Base-by-base conservation (phyloP, 2,888 invertebrate species). In the Leptarthrus brevirostris region DNA sequence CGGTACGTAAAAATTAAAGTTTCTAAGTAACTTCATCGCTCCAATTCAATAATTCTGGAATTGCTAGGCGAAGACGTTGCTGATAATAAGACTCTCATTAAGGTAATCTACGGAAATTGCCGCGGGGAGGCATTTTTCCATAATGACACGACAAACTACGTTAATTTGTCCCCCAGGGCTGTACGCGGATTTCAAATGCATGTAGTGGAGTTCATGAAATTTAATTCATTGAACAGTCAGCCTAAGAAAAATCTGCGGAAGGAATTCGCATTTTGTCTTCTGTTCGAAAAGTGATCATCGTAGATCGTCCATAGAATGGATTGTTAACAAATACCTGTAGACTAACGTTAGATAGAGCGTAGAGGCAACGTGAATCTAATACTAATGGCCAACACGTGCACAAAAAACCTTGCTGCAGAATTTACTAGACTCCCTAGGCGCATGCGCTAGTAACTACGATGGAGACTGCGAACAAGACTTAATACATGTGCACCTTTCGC, bases 401-500 rank as follows among this genome's bases (percentile, higher is more conserved):
- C 16, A 44, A 64, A 24, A 44, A 44, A 24, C 26, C 64, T 24
- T 44, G 44, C 44, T 22, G 64, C 40, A 58, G 58, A 64, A 40
- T n/a, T 44, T 18, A 24, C 56, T 30, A n/a, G 26, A 16, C 26
- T 26, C 5, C 36, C 16, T 22, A 24, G 69, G 52, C 69, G 20
- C 52, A 69, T 69, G 52, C 69, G 52, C 69, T 18, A 69, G 20
- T 34, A 26, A 52, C 52, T 18, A 22, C 26, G 18, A 44, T 16
- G 44, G 30, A 16, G 49, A 49, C 49, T 47, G 66, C 49, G 40
- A 66, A 52, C 52, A 30, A 20, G 22, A 40, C 40, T 52, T 34
- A 69, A 64, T 52, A 52, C 52, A 69, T 49, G 69, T 52, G 49
- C 69, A 52, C 52, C 52, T 69, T 69, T 69, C 52, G 52, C 69